Evolutionary conservation across 1,140 invertebrate species (phyloP).

Genomic region (Nomia melanderi): DNA sequence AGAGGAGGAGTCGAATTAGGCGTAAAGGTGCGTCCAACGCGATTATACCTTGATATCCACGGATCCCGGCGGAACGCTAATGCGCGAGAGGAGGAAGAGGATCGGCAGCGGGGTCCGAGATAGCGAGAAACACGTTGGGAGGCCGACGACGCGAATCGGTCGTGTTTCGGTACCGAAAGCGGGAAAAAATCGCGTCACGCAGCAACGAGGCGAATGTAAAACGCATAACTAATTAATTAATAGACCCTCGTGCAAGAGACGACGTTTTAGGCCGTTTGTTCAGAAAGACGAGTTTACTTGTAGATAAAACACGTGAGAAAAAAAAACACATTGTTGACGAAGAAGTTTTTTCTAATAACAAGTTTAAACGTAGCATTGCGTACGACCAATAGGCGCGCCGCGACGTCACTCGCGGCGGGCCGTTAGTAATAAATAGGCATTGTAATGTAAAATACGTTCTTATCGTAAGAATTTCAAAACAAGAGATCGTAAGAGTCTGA

Average conservation of each 20-base stretch:
- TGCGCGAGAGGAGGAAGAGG: background rate
- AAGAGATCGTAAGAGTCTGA: slow-evolving; percentile 70
- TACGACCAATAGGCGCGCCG: slow-evolving; percentile 76
- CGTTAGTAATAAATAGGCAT: slow-evolving; percentile 73
- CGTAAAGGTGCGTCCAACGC: slow-evolving; percentile 28
- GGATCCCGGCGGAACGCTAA: slow-evolving; percentile 16
- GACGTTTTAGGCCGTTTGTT: slow-evolving; percentile 64
- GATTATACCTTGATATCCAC: slow-evolving; percentile 25
- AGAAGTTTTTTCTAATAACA: slow-evolving; percentile 78
- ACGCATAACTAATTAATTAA: slow-evolving; percentile 23
- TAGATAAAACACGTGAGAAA: slow-evolving; percentile 72
- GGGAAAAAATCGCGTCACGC: background rate
- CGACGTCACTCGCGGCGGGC: slow-evolving; percentile 66
- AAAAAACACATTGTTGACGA: slow-evolving; percentile 75
- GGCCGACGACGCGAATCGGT: slow-evolving; percentile 28
- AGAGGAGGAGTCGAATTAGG: slow-evolving; percentile 36
- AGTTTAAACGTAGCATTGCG: slow-evolving; percentile 76
- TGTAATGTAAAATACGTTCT: slow-evolving; percentile 77
- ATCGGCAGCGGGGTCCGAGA: slow-evolving; percentile 36
- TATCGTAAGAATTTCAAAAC: slow-evolving; percentile 65
- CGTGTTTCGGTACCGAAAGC: slow-evolving; percentile 5
- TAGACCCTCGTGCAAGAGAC: slow-evolving; percentile 39
- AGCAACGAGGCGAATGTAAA: slow-evolving; percentile 6
- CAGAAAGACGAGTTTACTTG: slow-evolving; percentile 70
- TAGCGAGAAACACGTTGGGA: background rate